Evolutionary conservation across 1,140 invertebrate species (phyloP).

Genomic region (Papilio xuthus): DNA sequence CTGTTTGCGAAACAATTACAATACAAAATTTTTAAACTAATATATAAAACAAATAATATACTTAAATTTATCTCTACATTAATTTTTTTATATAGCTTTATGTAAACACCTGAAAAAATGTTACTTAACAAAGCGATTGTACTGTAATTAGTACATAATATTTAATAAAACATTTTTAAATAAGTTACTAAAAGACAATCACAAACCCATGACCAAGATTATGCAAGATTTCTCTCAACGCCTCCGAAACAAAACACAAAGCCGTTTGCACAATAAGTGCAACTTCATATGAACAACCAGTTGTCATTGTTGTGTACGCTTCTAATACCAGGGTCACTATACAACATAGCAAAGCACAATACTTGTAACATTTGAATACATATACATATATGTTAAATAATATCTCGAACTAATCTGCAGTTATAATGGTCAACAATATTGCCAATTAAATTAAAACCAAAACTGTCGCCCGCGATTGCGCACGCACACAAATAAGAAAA

Average conservation of each 20-base stretch:
- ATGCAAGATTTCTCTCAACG: conserved; percentile 43
- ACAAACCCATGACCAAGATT: conserved; percentile 42
- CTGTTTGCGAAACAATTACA: conserved; percentile 14
- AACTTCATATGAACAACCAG: conserved; percentile 47
- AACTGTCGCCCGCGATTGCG: too few relatives aligned
- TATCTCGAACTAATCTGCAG: neutral
- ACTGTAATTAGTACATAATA: neutral
- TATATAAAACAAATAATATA: too few relatives aligned
- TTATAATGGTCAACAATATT: neutral
- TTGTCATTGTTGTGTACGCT: conserved; percentile 45
- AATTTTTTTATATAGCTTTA: too few relatives aligned
- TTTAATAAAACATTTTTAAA: conserved; percentile 2
- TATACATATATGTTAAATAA: neutral
- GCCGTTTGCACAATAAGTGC: conserved; percentile 46
- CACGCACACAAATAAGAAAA: too few relatives aligned
- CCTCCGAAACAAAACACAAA: conserved; percentile 47
- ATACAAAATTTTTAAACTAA: neutral
- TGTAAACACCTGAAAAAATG: too few relatives aligned
- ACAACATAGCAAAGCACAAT: conserved; percentile 45
- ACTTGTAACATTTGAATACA: neutral
- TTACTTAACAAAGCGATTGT: too few relatives aligned
- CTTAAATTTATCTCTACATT: too few relatives aligned
- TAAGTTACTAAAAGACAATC: conserved; percentile 5
- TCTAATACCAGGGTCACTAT: conserved; percentile 13
- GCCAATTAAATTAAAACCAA: neutral